A percentile compares a stretch with the other conserved stretches of the same genome.
These are phyloP conservation scores for Thereva unica DNA, from an alignment of 2,888 invertebrate species.

Conservation along the genomic window DNA sequence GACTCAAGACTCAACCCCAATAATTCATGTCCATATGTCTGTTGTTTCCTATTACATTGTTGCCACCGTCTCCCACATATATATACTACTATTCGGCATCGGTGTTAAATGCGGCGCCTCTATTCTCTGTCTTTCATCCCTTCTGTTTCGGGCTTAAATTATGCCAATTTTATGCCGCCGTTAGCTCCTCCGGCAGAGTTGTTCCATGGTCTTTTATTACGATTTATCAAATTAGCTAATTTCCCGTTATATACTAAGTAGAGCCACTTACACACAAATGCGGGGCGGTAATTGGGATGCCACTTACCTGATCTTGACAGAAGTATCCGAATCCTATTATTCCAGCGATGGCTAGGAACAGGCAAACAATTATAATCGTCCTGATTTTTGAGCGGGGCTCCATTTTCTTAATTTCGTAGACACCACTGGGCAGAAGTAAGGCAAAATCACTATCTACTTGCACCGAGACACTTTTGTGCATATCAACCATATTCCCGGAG, in stretches of 20 bases:
- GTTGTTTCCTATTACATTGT: no score
- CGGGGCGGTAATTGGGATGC: slow-evolving; percentile 41
- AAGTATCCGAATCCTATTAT: slow-evolving; percentile 89
- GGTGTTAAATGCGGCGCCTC: no score
- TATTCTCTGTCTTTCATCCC: no score
- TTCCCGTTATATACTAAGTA: neutral
- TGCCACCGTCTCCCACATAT: no score
- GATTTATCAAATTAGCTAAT: no score
- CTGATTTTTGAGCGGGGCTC: slow-evolving; percentile 81
- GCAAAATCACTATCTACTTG: slow-evolving; percentile 85
- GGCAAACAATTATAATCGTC: slow-evolving; percentile 79
- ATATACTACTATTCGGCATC: no score
- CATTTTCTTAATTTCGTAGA: slow-evolving; percentile 83
- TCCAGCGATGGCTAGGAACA: slow-evolving; percentile 80
- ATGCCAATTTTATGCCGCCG: no score
- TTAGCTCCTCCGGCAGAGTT: no score
- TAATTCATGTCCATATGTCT: no score
- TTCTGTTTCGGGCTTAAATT: no score
- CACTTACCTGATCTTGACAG: slow-evolving; percentile 80
- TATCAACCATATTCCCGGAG: slow-evolving; percentile 53
- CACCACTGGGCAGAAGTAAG: slow-evolving; percentile 75
- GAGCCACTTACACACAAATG: neutral
- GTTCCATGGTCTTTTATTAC: no score
- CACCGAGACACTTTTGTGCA: slow-evolving; percentile 79
- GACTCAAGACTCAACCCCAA: no score